Evolutionary conservation across 2,888 invertebrate genomes (phyloP), one percentile per base, ranked within the genome.

Genomic region (Ecliptopera silaceata): DNA sequence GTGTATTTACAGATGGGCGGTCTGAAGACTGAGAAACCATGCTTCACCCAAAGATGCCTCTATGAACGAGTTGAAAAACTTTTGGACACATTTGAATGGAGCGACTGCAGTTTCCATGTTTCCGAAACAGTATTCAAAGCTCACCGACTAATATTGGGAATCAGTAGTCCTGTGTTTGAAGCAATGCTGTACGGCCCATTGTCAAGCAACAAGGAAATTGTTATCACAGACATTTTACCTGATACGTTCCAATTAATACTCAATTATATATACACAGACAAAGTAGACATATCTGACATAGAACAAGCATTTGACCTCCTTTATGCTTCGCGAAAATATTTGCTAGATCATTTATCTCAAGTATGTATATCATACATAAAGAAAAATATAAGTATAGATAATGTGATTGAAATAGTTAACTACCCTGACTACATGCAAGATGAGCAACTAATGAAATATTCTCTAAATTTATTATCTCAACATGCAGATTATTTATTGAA

Each of bases 121-220:
- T 84, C 85, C 58, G 89, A 87, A 32, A 84, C 84, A 71, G 82
- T 83, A 66, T 86, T 93, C 50, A 87, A 87, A 72, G 93, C 93
- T 42, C 94, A 94, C 72, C 93, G 93, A 80, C 78, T 94, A 54
- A 92, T 94, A 63, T 74, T 95, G 66, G 93, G 93, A n/a, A 92
- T 93, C 56, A 92, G 92, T 67, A 94, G 94, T 74, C 94, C 94
- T 5, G 94, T 94, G 31, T 94, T 95, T 84, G 93, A 94, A 79
- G 93, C 93, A 20, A 94, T 94, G 93, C 91, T 94, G 62, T 94
- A 92, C 80, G 94, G 95, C 0, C 92, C 93, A 11, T 70, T 94
- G 68, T 92, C 93, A 31, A 83, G 84, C 55, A 76, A 82, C 63
- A 78, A 82, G 45, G 85, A 88, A 63, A 92, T 94, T 57, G 72